Evolutionary conservation across 2,113 vertebrate species (phyloP), one percentile per base, ranked within the genome.

Genomic region (Rhinopithecus roxellana): DNA sequence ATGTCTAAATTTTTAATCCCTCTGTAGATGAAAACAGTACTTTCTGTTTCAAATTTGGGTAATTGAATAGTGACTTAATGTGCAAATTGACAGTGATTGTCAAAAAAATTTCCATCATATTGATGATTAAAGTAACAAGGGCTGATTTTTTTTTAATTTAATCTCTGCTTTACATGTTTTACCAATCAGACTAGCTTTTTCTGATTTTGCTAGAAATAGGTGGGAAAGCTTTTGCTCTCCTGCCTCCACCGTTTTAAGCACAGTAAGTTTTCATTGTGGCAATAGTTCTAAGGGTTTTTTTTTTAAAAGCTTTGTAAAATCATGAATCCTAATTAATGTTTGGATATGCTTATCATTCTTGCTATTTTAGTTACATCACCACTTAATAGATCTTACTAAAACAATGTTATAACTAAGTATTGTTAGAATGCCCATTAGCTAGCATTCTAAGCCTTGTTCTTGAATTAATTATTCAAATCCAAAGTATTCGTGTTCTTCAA

Each of bases 1-100:
- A 97, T 93, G 75, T 98, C 94, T 98, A 98, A 93, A 98, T 97
- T 98, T 98, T 95, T 95, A 87, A 97, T 90, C 94, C 82, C 80
- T 70, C 87, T 96, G 17, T 95, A 95, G 93, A 81, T 80, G 83
- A 98, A 98, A 98, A 86, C 64, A 87, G 75, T 95, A 95, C 92
- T 97, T 95, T 97, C 82, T 98, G 80, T 95, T 98, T 98, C 91
- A 97, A 87, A 95, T 98, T 98, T 97, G 89, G 91, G 50, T 97
- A 97, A 97, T 74, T 97, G 48, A 96, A 95, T 96, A 96, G 88
- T 96, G 84, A 96, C 87, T 97, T 96, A 79, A 96, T 64, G 87
- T 97, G 85, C 88, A 96, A 96, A 97, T 95, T 45, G 92, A 93
- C 64, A 95, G 84, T 50, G 95, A 95, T 90, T 97, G 79, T 97